These are phyloP conservation scores for Aurelia sp. DNA, from an alignment of 30 jellyfish, hydroid and myxozoan genomes.

Conservation along the genomic window DNA sequence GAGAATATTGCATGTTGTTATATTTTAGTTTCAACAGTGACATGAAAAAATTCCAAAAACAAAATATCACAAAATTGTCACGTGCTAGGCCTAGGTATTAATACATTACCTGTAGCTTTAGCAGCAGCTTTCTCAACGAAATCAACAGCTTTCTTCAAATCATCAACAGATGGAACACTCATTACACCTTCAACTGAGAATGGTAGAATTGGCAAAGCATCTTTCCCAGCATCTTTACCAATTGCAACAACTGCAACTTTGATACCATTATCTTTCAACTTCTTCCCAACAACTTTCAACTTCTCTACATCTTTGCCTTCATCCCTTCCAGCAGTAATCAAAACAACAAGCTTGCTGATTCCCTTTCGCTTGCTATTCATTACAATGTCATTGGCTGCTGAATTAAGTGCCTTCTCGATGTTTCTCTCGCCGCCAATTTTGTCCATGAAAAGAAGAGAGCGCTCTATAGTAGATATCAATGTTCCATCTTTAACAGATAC, in stretches of 20 bases:
- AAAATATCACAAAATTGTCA: background rate
- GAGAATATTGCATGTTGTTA: no score
- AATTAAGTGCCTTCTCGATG: background rate
- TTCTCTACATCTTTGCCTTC: constrained; percentile 1
- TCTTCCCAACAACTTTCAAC: constrained; percentile 19
- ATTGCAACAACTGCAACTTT: constrained; percentile 59
- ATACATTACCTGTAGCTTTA: constrained; percentile 12
- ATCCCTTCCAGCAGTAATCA: constrained; percentile 46
- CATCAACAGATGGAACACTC: background rate
- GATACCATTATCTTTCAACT: constrained; percentile 58
- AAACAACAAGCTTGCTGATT: constrained; percentile 45
- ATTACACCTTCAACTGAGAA: background rate
- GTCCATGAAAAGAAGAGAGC: background rate
- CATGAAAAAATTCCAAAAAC: background rate
- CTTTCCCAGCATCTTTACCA: constrained; percentile 10
- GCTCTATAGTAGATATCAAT: background rate
- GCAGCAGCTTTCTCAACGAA: constrained; percentile 37
- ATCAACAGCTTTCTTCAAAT: constrained; percentile 31
- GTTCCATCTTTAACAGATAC: background rate
- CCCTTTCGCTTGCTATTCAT: background rate
- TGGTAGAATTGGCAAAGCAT: background rate
- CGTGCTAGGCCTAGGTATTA: background rate
- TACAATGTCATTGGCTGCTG: background rate
- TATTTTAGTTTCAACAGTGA: no score
- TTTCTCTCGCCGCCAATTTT: constrained; percentile 6